Conservation (phyloP, 2,113 vertebrate species). For the Bagarius yarrelli region DNA sequence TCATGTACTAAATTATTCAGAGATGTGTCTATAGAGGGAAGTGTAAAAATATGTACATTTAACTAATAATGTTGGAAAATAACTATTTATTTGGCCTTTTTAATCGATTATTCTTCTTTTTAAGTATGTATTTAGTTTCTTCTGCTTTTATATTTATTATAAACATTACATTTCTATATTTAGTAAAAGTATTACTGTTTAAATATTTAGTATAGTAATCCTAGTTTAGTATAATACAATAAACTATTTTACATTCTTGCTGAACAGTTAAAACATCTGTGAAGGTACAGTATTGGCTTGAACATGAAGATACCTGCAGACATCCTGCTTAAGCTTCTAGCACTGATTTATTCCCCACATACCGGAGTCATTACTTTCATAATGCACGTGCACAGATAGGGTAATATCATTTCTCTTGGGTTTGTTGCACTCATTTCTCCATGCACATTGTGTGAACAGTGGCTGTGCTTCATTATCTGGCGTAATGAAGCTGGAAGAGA, state of each 20-base stretch:
- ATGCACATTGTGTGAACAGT: constrained; percentile 22
- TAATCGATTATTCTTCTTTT: background rate
- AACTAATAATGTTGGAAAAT: background rate
- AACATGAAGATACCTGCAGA: background rate
- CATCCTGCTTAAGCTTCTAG: background rate
- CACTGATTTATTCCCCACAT: background rate
- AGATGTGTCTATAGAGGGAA: background rate
- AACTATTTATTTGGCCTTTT: background rate
- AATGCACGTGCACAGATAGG: constrained; percentile 8
- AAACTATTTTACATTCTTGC: background rate
- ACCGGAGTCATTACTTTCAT: constrained; percentile 20
- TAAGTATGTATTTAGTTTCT: background rate
- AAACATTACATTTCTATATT: too few relatives aligned
- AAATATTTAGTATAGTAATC: too few relatives aligned
- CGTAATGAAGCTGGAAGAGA: constrained; percentile 42
- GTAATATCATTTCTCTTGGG: constrained; percentile 25
- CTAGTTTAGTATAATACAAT: too few relatives aligned
- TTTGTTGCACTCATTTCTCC: constrained; percentile 38
- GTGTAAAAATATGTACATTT: background rate
- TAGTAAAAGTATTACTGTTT: too few relatives aligned
- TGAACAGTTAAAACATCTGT: background rate
- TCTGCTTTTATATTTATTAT: too few relatives aligned
- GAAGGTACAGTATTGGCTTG: background rate
- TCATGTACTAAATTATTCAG: background rate
- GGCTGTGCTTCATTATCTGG: constrained; percentile 42